Evolutionary conservation across 2,888 invertebrate genomes (phyloP).

Genomic region (Abscondita cerata): DNA sequence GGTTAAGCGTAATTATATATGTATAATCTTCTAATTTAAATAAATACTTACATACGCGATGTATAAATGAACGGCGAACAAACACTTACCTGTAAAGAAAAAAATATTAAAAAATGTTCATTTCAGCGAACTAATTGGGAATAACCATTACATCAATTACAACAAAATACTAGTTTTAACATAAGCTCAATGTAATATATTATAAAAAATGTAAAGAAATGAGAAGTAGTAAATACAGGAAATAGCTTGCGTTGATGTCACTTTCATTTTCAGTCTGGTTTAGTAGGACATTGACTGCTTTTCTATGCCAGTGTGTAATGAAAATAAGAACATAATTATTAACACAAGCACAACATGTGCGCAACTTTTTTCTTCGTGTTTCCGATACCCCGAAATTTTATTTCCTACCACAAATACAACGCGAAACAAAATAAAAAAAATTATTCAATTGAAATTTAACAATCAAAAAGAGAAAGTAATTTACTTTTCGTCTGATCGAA

Average conservation of each 20-base stretch:
- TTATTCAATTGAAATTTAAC: slow-evolving; percentile 45
- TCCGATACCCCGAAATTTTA: no score
- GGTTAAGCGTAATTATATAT: no score
- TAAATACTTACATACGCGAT: no score
- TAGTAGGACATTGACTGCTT: slow-evolving; percentile 41
- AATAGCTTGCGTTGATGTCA: slow-evolving; percentile 21
- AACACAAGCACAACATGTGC: slow-evolving; percentile 13
- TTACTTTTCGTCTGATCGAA: not conserved
- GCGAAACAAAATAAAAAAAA: not conserved
- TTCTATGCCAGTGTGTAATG: slow-evolving; percentile 37
- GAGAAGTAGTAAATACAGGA: no score
- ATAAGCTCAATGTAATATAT: not conserved
- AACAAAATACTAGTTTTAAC: not conserved
- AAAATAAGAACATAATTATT: slow-evolving; percentile 27
- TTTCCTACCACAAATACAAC: no score
- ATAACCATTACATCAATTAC: not conserved
- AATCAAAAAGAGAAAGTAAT: slow-evolving; percentile 18
- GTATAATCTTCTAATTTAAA: no score
- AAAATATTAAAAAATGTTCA: not conserved
- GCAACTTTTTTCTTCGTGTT: not conserved
- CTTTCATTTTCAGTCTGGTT: slow-evolving; percentile 46
- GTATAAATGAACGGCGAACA: no score
- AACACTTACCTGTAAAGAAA: slow-evolving; percentile 18
- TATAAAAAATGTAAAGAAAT: no score
- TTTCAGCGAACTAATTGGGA: not conserved